Base-by-base conservation (phyloP, 2,888 invertebrate genomes). In the Hydrotaea diabolus region DNA sequence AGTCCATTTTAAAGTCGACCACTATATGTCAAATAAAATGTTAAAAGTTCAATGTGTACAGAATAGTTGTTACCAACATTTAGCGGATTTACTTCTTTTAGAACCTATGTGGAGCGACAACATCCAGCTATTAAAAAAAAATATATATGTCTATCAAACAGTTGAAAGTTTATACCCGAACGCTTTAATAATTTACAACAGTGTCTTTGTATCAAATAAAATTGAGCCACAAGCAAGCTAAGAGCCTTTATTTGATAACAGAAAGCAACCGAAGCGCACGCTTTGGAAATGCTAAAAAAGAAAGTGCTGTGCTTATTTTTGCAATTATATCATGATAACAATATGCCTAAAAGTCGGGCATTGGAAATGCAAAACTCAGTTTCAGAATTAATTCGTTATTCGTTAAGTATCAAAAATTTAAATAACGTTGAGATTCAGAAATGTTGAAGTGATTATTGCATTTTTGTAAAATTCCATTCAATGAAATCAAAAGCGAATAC, bases 391-490 rank as follows among this genome's bases (percentile, higher is more conserved):
- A 23, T 78, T 21, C 62, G 57, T 57, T 19, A 55, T 78, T 36
- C 64, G 72, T 13, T 36, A 15, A n/a, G 1, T 59, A 31, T 31
- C 26, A 78, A 72, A 62, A 73, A 13, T 62, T 62, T 39, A 11
- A 53, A 19, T 13, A 57, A 23, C 2, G 15, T 26, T 36, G 5
- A 39, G 46, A 36, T 36, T 72, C 43, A 59, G 15, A 53, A 72
- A 78, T 31, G 49, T 59, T 72, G 17, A 19, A 19, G 26, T 46
- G 19, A 19, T 46, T 78, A 78, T 36, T 78, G 62, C 1, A 62
- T 36, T 78, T 78, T 19, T 78, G 72, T 72, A 78, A 49, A 17
- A n/a, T 62, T 1, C 72, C 78, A 36, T 59, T 78, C 62, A 9
- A 71, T 13, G 78, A 78, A 23, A 15, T 72, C 7, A 78, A 62